Evolutionary conservation across 2,113 vertebrate species (phyloP), one percentile per base, ranked within the genome.

Genomic region (Anseranas semipalmata): DNA sequence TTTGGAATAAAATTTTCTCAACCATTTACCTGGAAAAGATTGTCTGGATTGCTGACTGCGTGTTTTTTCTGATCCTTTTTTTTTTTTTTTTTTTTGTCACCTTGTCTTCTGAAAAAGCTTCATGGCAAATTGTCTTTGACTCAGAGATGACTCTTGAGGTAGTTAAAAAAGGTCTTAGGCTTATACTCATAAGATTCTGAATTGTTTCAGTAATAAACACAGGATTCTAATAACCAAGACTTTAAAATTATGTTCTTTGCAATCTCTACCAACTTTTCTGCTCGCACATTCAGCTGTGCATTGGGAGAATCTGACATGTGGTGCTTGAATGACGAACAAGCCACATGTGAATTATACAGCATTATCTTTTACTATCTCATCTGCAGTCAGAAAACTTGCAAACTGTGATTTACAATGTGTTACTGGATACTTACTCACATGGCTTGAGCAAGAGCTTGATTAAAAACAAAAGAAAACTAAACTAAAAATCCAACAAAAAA

Each of bases 311-410:
- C 46, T 93, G 91, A 89, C 87, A 91, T 95, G 67, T 95, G 94
- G 86, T 95, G 80, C n/a, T 68, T 92, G 89, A 97, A 96, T 96
- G 86, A 87, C 21, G 18, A 96, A 90, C 32, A 78, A 92, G 65
- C 89, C 95, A 95, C 81, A 95, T 93, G 78, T 94, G 90, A 95
- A 87, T 93, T 85, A 94, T 80, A 59, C 8, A 70, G 58, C 46
- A 93, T 92, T 96, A 94, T 97, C 95, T 96, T 94, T 94, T 95
- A 95, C 87, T 96, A 93, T 94, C 93, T 95, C 91, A 73, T 95
- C 81, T 95, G 78, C 88, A 96, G 87, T 91, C 84, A 92, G 66
- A 92, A 81, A 89, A 85, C 87, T 95, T 83, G 77, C 93, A 94
- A 90, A 93, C 73, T 91, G 66, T 96, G 95, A 96, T 97, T 95